These are phyloP conservation scores for Asarcornis scutulata DNA, from an alignment of 2,113 vertebrate genomes.

Conservation along the genomic window DNA sequence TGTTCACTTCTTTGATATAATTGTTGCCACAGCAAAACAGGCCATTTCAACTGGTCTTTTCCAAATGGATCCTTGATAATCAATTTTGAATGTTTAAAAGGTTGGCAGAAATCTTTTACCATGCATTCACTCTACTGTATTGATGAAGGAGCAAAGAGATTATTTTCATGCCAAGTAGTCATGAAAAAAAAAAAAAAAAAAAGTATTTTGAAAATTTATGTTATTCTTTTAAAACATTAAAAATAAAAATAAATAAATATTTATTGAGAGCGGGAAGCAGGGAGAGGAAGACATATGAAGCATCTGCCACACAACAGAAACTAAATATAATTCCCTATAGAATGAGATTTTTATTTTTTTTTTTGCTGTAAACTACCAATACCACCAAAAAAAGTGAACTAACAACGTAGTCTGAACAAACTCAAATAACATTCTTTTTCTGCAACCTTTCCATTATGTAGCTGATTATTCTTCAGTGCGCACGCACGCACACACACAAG, in stretches of 20 bases:
- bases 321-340: not conserved
- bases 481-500: not conserved
- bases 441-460: conserved; percentile 2
- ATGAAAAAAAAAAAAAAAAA: not conserved
- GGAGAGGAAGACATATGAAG: not conserved
- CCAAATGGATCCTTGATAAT: not conserved
- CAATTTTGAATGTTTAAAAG: not conserved
- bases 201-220: not conserved
- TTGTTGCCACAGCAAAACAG: not conserved
- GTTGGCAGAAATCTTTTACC: not conserved
- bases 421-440: not conserved
- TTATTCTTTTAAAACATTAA: not conserved
- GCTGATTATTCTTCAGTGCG: not conserved
- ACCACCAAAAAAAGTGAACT: not conserved
- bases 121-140: not conserved
- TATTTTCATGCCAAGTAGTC: not conserved
- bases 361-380: not conserved
- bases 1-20: not conserved
- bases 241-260: not conserved
- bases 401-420: not conserved
- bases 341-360: not conserved
- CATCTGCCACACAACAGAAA: not conserved
- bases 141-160: not conserved
- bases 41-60: not conserved
- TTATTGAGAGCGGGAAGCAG: not conserved